A percentile compares a stretch with the other conserved stretches of the same genome.
phyloP scores from a whole-genome alignment of 2,113 vertebrate genomes.

The Ammospiza nelsoni region DNA sequence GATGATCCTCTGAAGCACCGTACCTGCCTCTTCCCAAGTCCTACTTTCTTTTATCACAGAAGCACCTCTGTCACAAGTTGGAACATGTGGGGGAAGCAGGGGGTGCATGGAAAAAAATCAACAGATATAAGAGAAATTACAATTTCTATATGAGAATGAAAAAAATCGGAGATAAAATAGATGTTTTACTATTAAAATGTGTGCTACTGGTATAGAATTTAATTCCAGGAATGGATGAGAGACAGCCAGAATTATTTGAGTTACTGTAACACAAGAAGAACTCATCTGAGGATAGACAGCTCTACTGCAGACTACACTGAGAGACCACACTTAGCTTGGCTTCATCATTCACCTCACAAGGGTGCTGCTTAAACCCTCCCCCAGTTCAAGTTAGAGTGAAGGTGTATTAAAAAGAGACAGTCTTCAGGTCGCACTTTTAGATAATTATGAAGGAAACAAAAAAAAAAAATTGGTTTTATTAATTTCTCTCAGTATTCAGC shows the following conservation, averaged over 20 bases:
- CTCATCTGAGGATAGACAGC: not conserved
- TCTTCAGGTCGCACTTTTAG: not conserved
- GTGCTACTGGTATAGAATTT: not conserved
- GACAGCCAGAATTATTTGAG: not conserved
- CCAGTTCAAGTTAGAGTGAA: not conserved
- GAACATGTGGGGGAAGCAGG: not conserved
- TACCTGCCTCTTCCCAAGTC: not conserved
- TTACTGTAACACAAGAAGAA: not conserved
- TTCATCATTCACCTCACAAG: not conserved
- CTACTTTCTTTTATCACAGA: not conserved
- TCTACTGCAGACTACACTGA: not conserved
- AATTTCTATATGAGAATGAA: not conserved
- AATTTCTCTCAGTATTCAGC: not conserved
- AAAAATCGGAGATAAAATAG: not conserved
- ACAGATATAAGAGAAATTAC: not conserved
- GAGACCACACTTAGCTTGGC: not conserved
- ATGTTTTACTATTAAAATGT: not conserved
- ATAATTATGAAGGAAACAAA: not conserved
- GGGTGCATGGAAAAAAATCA: not conserved
- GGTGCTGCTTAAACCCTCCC: not conserved
- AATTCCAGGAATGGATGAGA: not conserved
- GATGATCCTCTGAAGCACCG: not conserved
- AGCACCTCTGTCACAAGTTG: not conserved
- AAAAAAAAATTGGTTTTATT: rapidly evolving
- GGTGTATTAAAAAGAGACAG: not conserved